Evolutionary conservation across 2,113 vertebrate genomes (phyloP).

Genomic region (Bucco capensis): DNA sequence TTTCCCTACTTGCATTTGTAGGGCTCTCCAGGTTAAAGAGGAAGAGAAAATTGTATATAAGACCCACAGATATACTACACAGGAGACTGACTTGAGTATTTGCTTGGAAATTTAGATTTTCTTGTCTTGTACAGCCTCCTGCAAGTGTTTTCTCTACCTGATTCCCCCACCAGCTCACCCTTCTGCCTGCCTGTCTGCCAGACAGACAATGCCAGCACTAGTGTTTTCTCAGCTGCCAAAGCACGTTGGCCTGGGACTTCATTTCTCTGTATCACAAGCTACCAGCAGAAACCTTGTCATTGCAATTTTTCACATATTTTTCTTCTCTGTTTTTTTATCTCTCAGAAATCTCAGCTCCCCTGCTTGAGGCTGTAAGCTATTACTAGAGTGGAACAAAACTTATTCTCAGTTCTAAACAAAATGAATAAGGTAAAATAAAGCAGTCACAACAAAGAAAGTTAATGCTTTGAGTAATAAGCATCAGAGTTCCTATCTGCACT

Average conservation of each 20-base stretch:
- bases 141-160: neutral
- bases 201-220: neutral
- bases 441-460: neutral
- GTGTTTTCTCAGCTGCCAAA: neutral
- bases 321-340: conserved; percentile 15
- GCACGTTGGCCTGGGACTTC: neutral
- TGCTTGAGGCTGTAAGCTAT: neutral
- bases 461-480: neutral
- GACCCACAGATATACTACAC: neutral
- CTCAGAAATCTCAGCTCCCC: conserved; percentile 19
- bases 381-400: conserved; percentile 16
- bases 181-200: conserved; percentile 27
- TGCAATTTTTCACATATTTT: conserved; percentile 48
- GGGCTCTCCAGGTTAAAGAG: neutral
- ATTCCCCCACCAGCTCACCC: neutral
- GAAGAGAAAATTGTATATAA: neutral
- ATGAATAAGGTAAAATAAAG: conserved; percentile 1
- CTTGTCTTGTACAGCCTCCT: neutral
- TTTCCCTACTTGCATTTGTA: neutral
- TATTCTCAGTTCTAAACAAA: conserved; percentile 4
- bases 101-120: neutral
- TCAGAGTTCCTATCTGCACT: neutral
- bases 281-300: conserved; percentile 38
- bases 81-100: neutral
- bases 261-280: conserved; percentile 36